Percentiles rank a stretch among this genome's conserved stretches.
These are phyloP conservation scores for Lobophora halterata DNA, from an alignment of 2,888 invertebrate genomes.

Conservation along the genomic window DNA sequence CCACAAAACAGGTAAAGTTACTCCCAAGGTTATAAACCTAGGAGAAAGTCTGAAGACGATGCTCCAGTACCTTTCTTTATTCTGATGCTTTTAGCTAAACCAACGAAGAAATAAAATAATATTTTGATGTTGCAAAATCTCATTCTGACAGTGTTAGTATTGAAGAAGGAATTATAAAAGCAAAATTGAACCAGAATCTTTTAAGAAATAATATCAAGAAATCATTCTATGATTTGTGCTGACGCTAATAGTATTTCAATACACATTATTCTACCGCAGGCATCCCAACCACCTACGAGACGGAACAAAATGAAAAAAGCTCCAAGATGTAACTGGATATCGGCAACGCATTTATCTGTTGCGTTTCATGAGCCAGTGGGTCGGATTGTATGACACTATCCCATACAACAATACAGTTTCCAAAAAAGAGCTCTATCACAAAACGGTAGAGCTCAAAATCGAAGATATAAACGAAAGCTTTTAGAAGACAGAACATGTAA, in stretches of 20 bases:
- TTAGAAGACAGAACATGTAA: conserved; percentile 52
- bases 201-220: too few relatives aligned
- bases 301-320: conserved; percentile 47
- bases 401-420: conserved; percentile 33
- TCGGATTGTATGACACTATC: conserved; percentile 70
- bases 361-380: conserved; percentile 66
- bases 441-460: conserved; percentile 39
- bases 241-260: conserved; percentile 21
- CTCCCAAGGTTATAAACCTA: too few relatives aligned
- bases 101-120: too few relatives aligned
- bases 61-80: too few relatives aligned
- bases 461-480: conserved; percentile 25
- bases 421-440: conserved; percentile 34
- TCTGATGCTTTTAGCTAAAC: too few relatives aligned
- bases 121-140: too few relatives aligned
- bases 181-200: too few relatives aligned
- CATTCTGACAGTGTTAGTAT: too few relatives aligned
- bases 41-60: too few relatives aligned
- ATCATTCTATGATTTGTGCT: conserved; percentile 12
- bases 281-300: conserved; percentile 34
- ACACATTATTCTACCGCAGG: conserved; percentile 20
- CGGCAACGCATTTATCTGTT: conserved; percentile 69
- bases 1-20: too few relatives aligned
- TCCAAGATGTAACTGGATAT: conserved; percentile 66
- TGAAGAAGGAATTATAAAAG: too few relatives aligned